These are phyloP conservation scores for Caradrina clavipalpis DNA, from an alignment of 2,888 invertebrate species.

Conservation along the genomic window DNA sequence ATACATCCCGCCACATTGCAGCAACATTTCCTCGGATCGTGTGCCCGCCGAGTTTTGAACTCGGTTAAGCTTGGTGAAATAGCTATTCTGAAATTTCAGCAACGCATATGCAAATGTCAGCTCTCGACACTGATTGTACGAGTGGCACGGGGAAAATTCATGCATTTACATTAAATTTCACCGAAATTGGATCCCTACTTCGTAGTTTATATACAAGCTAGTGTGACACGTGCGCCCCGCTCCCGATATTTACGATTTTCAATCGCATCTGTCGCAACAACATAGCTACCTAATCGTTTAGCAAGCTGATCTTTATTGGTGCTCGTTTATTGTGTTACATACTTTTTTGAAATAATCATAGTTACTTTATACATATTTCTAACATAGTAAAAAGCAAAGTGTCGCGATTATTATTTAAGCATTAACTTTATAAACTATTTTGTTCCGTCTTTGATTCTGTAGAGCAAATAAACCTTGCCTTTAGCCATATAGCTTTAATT, in stretches of 20 bases:
- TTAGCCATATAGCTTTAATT: constrained; percentile 6
- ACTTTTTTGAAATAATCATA: constrained; percentile 10
- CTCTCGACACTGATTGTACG: constrained; percentile 90
- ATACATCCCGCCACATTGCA: constrained; percentile 77
- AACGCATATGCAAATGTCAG: constrained; percentile 90
- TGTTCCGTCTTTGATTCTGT: neutral
- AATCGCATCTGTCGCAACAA: constrained; percentile 80
- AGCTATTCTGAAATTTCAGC: constrained; percentile 89
- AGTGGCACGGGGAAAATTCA: constrained; percentile 89
- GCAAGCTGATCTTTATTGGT: constrained; percentile 10
- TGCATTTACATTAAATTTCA: constrained; percentile 90
- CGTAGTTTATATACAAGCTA: constrained; percentile 84
- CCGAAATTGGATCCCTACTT: constrained; percentile 86
- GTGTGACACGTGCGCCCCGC: constrained; percentile 80
- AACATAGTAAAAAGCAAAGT: neutral
- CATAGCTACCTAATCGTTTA: constrained; percentile 42
- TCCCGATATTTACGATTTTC: constrained; percentile 87
- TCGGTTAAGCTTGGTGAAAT: constrained; percentile 86
- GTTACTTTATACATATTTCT: neutral
- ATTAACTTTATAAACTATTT: too few relatives aligned
- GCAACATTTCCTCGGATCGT: constrained; percentile 80
- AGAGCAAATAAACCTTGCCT: constrained; percentile 1
- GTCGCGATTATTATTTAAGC: neutral
- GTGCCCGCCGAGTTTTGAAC: constrained; percentile 86
- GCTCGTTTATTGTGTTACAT: constrained; percentile 21